Percentiles rank a stretch among this genome's conserved stretches.
phyloP scores from a whole-genome alignment of 2,797 vertebrate species.

The Astyanax mexicanus region DNA sequence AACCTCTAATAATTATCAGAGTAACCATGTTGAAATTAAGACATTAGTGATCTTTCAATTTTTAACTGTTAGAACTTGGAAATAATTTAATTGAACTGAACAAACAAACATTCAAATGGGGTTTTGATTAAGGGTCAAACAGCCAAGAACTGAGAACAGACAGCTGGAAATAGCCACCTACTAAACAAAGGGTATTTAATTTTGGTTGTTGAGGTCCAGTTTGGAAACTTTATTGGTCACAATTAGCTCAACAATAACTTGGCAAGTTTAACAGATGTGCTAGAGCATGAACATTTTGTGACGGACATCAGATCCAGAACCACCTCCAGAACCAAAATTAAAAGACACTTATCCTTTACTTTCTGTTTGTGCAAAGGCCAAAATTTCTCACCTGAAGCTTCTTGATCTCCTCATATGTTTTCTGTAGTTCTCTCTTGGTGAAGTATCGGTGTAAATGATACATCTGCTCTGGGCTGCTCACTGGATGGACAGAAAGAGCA shows the following conservation, averaged over 20 bases:
- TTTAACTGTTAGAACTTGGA: neutral
- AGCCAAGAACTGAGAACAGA: neutral
- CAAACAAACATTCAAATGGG: neutral
- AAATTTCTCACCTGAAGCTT: slow-evolving; percentile 88
- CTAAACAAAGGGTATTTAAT: neutral
- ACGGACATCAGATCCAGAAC: too few species aligned
- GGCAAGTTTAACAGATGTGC: too few species aligned
- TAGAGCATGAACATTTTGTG: too few species aligned
- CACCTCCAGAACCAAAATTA: too few species aligned
- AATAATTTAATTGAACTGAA: neutral
- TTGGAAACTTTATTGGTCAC: neutral
- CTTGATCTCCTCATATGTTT: slow-evolving; percentile 92
- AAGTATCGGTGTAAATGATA: slow-evolving; percentile 94
- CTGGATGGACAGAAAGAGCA: slow-evolving; percentile 90
- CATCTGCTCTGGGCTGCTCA: slow-evolving; percentile 92
- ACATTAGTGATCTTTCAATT: neutral
- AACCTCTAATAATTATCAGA: neutral
- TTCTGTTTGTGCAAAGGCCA: too few species aligned
- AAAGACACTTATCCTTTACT: too few species aligned
- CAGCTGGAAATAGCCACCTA: neutral
- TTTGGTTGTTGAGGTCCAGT: neutral
- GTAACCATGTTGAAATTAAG: too few species aligned
- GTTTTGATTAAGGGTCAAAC: neutral
- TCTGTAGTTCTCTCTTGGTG: slow-evolving; percentile 91
- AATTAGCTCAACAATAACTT: too few species aligned